Base-by-base conservation (phyloP, 2,888 invertebrate species). In the Heteropelma amictum region DNA sequence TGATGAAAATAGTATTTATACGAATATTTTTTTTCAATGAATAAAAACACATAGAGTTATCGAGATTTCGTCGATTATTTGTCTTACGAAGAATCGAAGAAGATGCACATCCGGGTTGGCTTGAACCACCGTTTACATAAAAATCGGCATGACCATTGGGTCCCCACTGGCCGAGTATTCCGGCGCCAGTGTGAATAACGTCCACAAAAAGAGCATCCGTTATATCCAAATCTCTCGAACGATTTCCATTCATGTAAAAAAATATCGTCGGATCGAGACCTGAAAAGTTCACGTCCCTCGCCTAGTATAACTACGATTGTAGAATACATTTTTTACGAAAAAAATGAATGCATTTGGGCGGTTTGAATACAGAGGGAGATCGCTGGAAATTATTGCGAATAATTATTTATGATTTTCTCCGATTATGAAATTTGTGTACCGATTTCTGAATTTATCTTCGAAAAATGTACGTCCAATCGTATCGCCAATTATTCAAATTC, bases 141-240 rank as follows among this genome's bases (percentile, higher is more conserved):
- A 96, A 96, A 87, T 96, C 96, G 0, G 95, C 96, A 85, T 96
- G 96, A 0, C 96, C 96, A 78, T 94, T 96, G 0, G 96, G 95
- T 2, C 96, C 96, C 96, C 96, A 96, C 85, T 96, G 96, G 0
- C 96, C 96, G 23, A 96, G 90, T 78, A 96, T 95, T 0, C 96
- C 96, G 0, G 96, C 96, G 0, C 96, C 96, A 0, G 96, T 96
- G 87, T 96, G 96, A 23, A 96, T 87, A 69, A 94, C 93, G 86
- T 96, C 96, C 49, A 96, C 96, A 83, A 96, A 96, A 82, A 94
- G 92, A 0, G 96, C 96, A 84, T 96, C 96, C 0, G 93, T 92
- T 58, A 93, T 91, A 89, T 96, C 96, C 86, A 96, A 89, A 85
- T 96, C 96, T 14, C 93, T 91, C 0, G 96, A 95, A 14, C 94